These are phyloP conservation scores for Euleptes europaea DNA, from an alignment of 2,113 vertebrate species.

Conservation along the genomic window DNA sequence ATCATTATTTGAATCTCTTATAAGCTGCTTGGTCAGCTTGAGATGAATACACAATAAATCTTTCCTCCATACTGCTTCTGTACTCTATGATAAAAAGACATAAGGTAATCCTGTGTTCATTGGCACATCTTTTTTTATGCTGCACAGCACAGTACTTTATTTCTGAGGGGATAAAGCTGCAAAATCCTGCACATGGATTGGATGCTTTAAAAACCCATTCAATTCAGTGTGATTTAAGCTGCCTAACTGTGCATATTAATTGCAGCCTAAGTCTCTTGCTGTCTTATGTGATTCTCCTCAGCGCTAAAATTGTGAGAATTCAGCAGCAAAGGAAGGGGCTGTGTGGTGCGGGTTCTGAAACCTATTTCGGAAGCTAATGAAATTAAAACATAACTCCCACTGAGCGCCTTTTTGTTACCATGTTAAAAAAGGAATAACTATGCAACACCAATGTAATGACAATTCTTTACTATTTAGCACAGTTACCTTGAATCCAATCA, in stretches of 20 bases:
- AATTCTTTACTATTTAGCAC: background rate
- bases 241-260: background rate
- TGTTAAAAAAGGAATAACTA: background rate
- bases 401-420: no score
- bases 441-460: background rate
- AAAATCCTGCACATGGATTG: background rate
- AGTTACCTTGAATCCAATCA: background rate
- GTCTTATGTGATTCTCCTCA: background rate
- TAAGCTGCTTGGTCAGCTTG: slow-evolving; percentile 77
- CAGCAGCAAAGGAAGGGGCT: background rate
- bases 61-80: slow-evolving; percentile 63
- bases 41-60: slow-evolving; percentile 72
- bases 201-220: background rate
- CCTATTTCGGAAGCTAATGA: background rate
- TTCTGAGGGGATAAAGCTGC: slow-evolving; percentile 61
- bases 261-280: background rate
- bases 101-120: slow-evolving; percentile 64
- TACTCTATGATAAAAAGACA: slow-evolving; percentile 68
- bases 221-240: background rate
- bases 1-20: slow-evolving; percentile 70
- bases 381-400: background rate
- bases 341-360: background rate
- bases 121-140: slow-evolving; percentile 67
- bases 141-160: slow-evolving; percentile 69
- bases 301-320: background rate